Evolutionary conservation across 2,113 vertebrate species (phyloP), one percentile per base, ranked within the genome.

Genomic region (Madoqua kirkii): DNA sequence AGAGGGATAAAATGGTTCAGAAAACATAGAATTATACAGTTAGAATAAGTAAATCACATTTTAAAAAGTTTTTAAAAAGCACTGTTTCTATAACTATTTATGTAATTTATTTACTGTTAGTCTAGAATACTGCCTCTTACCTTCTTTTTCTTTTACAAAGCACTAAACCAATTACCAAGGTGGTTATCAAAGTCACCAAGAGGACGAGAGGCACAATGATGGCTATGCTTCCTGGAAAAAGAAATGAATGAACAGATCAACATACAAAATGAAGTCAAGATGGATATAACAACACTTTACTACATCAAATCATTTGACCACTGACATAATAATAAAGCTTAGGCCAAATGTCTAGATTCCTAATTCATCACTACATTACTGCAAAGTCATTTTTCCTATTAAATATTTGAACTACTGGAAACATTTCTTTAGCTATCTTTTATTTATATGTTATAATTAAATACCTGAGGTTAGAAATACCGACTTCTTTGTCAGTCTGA

Each of bases 191-290:
- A 98, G 99, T 99, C 97, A 99, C 99, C 99, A 99, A 98, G 92
- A 99, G 98, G 92, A 99, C 99, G 55, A 99, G 99, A 85, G 99
- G 99, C 94, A 99, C 99, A 81, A 99, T 99, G 98, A 99, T 99
- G 82, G 99, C 99, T 90, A 99, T 99, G 98, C 99, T 99, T 98
- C 99, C 99, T 99, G 95, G 96, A 55, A 98, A 98, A 52, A 98
- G 60, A 98, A 81, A 95, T 98, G 52, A 98, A 94, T 29, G 5
- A 45, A 59, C 2, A 78, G 29, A 62, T 60, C 40, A 86, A 93
- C 2, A 83, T 23, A 85, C 36, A 43, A 89, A 94, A 40, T 45
- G 10, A 84, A 33, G 5, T 31, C 78, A 85, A 82, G 2, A 21
- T 4, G 43, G 6, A 10, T 43, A 86, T 12, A 92, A 85, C 2